Evolutionary conservation across 2,797 vertebrate genomes (phyloP).

Genomic region (Melanotaenia trifasciata): DNA sequence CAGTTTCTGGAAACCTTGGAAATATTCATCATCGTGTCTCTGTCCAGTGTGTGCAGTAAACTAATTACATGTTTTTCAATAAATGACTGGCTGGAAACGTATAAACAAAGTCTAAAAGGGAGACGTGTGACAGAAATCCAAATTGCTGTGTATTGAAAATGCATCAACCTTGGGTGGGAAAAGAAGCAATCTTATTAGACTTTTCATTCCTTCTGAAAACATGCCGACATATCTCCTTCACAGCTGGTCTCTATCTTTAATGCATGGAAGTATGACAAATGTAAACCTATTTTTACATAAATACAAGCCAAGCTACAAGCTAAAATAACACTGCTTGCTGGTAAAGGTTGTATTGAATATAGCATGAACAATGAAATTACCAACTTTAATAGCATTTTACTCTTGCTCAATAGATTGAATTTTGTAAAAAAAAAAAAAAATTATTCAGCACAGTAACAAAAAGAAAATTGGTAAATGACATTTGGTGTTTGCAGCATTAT

Average conservation of each 20-base stretch:
- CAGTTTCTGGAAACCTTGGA: conserved; percentile 28
- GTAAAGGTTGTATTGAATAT: background rate
- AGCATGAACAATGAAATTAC: background rate
- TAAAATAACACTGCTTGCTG: background rate
- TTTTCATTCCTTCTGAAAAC: background rate
- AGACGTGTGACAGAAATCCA: conserved; percentile 12
- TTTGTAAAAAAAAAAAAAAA: background rate
- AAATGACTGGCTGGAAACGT: conserved; percentile 12
- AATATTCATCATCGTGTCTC: conserved; percentile 10
- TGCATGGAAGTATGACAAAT: background rate
- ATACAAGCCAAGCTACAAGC: background rate
- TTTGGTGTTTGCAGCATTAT: background rate
- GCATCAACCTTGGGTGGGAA: background rate
- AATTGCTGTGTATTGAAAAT: conserved; percentile 6
- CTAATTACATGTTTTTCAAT: conserved; percentile 30
- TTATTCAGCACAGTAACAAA: conserved; percentile 3
- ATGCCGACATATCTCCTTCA: background rate
- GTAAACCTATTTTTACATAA: background rate
- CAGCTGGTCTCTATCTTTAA: background rate
- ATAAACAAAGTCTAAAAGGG: conserved; percentile 14
- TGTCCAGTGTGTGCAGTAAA: conserved; percentile 1
- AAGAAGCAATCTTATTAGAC: background rate
- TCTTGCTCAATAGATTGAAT: background rate
- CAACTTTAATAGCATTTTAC: accelerated
- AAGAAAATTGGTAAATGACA: background rate